Evolutionary conservation across 2,113 vertebrate species (phyloP).

Genomic region (Bufo gargarizans): DNA sequence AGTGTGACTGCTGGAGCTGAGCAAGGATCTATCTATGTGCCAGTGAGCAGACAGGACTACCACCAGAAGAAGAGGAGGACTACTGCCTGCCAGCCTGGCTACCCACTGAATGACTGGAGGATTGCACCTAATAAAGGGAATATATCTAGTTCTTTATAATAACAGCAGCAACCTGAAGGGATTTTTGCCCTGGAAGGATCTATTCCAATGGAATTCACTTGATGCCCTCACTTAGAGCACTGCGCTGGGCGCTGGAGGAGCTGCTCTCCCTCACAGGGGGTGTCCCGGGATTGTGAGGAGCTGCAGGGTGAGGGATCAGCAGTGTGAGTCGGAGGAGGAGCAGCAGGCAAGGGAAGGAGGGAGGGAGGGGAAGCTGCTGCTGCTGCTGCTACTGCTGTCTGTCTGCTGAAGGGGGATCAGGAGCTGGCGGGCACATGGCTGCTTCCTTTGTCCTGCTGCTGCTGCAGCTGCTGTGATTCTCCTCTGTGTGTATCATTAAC

Average conservation of each 20-base stretch:
- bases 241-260: background rate
- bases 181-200: conserved; percentile 33
- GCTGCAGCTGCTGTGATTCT: conserved; percentile 76
- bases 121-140: background rate
- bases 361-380: conserved; percentile 40
- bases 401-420: conserved; percentile 55
- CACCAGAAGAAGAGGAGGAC: background rate
- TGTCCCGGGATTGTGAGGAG: conserved; percentile 56
- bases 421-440: conserved; percentile 72
- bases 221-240: conserved; percentile 35
- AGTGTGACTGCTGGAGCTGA: conserved; percentile 18
- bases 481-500: conserved; percentile 51
- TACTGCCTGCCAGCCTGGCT: background rate
- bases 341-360: conserved; percentile 43
- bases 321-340: conserved; percentile 55
- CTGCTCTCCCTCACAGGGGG: conserved; percentile 50
- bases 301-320: conserved; percentile 55
- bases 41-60: conserved; percentile 7
- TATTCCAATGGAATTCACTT: conserved; percentile 66
- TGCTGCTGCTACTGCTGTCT: conserved; percentile 55
- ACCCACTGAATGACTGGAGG: conserved; percentile 1
- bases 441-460: conserved; percentile 83
- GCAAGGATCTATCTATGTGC: background rate
- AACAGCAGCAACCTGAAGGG: background rate
- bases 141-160: background rate